Evolutionary conservation across 2,888 invertebrate genomes (phyloP).

Genomic region (Temnothorax rugatulus): DNA sequence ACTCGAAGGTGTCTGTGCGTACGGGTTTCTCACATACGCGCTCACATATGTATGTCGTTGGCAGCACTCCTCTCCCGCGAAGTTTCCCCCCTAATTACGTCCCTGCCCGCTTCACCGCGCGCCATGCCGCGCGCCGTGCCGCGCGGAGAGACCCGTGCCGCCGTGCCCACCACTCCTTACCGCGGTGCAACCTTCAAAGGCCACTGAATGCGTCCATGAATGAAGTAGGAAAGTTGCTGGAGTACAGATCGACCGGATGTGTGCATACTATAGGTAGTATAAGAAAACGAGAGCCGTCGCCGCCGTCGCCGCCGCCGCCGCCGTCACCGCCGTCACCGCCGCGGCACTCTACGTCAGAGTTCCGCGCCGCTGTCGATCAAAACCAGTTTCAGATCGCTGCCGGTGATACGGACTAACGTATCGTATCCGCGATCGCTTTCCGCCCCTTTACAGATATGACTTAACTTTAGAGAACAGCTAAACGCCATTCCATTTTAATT

Average conservation of each 20-base stretch:
- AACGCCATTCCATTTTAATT: constrained; percentile 22
- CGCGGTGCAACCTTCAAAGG: constrained; percentile 85
- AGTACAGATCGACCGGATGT: constrained; percentile 81
- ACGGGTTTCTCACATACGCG: too few species aligned
- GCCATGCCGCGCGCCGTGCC: constrained; percentile 26
- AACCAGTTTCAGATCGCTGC: constrained; percentile 62
- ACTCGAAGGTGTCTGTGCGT: not conserved
- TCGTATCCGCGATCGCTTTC: constrained; percentile 32
- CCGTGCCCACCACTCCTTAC: constrained; percentile 73
- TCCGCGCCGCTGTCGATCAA: constrained; percentile 34
- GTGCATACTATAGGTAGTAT: constrained; percentile 72
- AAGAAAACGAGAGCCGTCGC: constrained; percentile 72
- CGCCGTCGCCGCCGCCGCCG: constrained; percentile 14
- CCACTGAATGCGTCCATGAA: constrained; percentile 85
- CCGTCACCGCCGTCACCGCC: constrained; percentile 51
- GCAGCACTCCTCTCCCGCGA: constrained; percentile 11
- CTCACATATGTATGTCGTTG: not conserved
- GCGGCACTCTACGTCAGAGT: constrained; percentile 31
- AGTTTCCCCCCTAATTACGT: constrained; percentile 37
- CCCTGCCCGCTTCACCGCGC: constrained; percentile 16
- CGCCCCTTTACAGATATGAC: constrained; percentile 6
- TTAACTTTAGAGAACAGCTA: constrained; percentile 12
- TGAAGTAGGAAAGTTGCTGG: constrained; percentile 83
- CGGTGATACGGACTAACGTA: constrained; percentile 36
- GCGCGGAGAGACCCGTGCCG: constrained; percentile 67